Evolutionary conservation across 30 jellyfish, hydroid and myxozoan species (phyloP), one percentile per base, ranked within the genome.

Genomic region (Hydractinia symbiolongicarpus): DNA sequence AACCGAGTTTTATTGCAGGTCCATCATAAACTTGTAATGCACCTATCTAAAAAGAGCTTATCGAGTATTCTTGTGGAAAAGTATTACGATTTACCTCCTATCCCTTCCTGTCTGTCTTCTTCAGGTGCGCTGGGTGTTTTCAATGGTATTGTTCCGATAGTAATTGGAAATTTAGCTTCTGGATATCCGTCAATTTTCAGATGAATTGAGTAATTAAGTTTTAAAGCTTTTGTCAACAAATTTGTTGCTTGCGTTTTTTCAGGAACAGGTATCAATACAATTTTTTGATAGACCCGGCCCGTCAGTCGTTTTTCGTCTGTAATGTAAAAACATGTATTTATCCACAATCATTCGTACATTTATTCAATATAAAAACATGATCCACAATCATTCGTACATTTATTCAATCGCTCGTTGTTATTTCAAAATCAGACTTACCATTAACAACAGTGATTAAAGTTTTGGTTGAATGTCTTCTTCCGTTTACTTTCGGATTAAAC

Each of bases 401-500:
- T 30, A 30, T 30, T 30, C 44, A 30, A 30, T 30, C 44, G 44
- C 44, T 30, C 44, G 44, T 30, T 30, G 44, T 30, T 30, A 30
- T 30, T 30, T 30, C 44, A 30, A 30, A 30, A 30, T 30, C 44
- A 30, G 44, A 30, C 44, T 30, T 30, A 30, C 44, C 44, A 30
- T 30, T 30, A 2, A 30, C 44, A 30, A 30, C 44, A 30, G 44
- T 30, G 44, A 30, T 30, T 30, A 30, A 30, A 30, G 56, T 77
- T 49, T 77, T 77, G 4, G 19, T 58, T 4, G 83, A 53, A 30
- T 54, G 60, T 9, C 79, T 54, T 14, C 60, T 15, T 77, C 60
- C 60, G 53, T 77, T 77, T 77, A 54, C 85, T 61, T 77, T 77
- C 30, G 79, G 79, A 54, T 77, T 77, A 16, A 77, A 77, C 55